phyloP scores from a whole-genome alignment of 2,797 vertebrate species.

The Melanotaenia nigrans region DNA sequence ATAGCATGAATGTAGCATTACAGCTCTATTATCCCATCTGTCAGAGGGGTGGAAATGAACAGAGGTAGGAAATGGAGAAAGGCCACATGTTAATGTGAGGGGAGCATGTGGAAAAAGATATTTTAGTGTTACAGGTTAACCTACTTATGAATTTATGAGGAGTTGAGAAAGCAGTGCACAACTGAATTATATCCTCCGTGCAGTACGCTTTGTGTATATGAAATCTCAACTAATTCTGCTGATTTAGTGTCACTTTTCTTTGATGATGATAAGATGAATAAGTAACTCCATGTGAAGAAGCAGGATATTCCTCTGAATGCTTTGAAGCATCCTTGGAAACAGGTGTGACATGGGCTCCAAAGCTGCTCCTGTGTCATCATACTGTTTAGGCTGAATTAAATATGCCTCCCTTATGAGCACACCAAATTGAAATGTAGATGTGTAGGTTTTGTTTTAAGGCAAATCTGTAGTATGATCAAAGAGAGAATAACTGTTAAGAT shows the following conservation, averaged over 20 bases:
- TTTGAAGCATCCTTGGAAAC: neutral
- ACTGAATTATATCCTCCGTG: conserved; percentile 2
- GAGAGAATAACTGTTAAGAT: conserved; percentile 5
- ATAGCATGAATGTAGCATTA: conserved; percentile 77
- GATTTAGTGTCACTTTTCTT: neutral
- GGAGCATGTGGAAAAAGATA: conserved; percentile 31
- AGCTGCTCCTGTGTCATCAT: neutral
- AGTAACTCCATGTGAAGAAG: neutral
- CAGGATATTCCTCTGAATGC: neutral
- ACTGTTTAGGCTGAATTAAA: conserved; percentile 2
- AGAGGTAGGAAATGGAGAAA: conserved; percentile 48
- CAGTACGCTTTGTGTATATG: conserved; percentile 6
- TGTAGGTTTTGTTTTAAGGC: conserved; percentile 9
- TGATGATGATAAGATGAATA: neutral
- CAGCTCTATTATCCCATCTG: conserved; percentile 77
- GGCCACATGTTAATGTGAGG: conserved; percentile 59
- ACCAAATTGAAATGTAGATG: neutral
- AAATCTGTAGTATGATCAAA: neutral
- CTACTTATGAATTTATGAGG: conserved; percentile 36
- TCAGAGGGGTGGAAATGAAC: conserved; percentile 66
- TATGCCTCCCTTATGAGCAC: neutral
- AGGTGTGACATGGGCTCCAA: neutral
- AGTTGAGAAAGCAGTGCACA: conserved; percentile 13
- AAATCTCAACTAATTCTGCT: neutral
- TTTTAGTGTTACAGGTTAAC: conserved; percentile 46